phyloP scores from a whole-genome alignment of 2,113 vertebrate genomes.

The Epinephelus fuscoguttatus region DNA sequence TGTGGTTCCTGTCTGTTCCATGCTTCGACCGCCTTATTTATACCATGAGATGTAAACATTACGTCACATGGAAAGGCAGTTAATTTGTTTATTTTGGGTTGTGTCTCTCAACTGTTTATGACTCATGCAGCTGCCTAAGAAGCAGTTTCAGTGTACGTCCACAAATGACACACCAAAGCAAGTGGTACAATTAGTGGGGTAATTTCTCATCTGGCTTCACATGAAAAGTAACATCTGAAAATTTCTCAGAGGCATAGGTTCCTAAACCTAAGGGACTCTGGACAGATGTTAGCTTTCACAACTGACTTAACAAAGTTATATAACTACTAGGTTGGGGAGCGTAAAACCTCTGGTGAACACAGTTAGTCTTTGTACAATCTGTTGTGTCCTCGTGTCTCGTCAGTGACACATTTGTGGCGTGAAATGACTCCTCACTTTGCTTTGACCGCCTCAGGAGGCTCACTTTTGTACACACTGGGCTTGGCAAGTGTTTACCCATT shows the following conservation, averaged over 20 bases:
- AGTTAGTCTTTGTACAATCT: not conserved
- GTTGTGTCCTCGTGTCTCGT: conserved; percentile 3
- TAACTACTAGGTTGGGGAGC: not conserved
- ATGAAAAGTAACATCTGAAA: not conserved
- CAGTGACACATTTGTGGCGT: not conserved
- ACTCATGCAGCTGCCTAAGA: conserved; percentile 11
- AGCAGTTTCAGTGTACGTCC: not conserved
- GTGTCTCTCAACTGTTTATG: not conserved
- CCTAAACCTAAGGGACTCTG: not conserved
- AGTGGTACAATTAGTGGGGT: not conserved
- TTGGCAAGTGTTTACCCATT: conserved; percentile 15
- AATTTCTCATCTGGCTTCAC: not conserved
- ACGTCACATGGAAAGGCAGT: not conserved
- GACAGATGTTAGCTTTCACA: conserved; percentile 17
- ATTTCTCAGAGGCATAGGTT: not conserved
- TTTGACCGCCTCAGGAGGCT: not conserved
- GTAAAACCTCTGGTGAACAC: not conserved
- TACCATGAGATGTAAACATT: not conserved
- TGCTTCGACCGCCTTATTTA: too few species aligned
- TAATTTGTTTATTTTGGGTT: not conserved
- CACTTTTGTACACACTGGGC: conserved; percentile 22
- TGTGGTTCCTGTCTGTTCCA: too few species aligned
- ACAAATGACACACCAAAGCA: conserved; percentile 4
- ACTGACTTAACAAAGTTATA: conserved; percentile 16
- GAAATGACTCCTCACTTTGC: conserved; percentile 28